phyloP scores from a whole-genome alignment of 2,888 invertebrate species.

The Eilema depressum region DNA sequence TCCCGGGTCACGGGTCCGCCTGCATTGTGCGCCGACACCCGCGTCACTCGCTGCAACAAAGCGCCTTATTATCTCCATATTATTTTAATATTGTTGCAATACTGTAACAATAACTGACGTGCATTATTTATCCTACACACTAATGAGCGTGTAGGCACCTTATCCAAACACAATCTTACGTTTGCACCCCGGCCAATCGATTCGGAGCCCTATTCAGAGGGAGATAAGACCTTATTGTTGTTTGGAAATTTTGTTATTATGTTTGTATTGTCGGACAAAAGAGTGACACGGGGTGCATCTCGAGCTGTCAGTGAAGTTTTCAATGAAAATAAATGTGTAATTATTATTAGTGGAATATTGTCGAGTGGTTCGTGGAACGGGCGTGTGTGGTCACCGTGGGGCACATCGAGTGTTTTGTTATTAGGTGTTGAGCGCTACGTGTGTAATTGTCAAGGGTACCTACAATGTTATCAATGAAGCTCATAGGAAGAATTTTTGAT shows the following conservation, averaged over 20 bases:
- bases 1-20: slow-evolving; percentile 18
- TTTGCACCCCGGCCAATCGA: slow-evolving; percentile 38
- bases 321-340: slow-evolving; percentile 83
- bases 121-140: slow-evolving; percentile 77
- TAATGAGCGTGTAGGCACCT: slow-evolving; percentile 84
- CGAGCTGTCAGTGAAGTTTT: slow-evolving; percentile 77
- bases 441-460: slow-evolving; percentile 25
- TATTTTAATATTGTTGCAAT: slow-evolving; percentile 85
- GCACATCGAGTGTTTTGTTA: slow-evolving; percentile 65
- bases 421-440: slow-evolving; percentile 63
- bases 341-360: slow-evolving; percentile 75
- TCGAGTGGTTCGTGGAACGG: slow-evolving; percentile 70
- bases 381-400: slow-evolving; percentile 66
- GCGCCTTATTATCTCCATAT: slow-evolving; percentile 79
- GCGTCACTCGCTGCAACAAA: slow-evolving; percentile 59
- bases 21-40: slow-evolving; percentile 32
- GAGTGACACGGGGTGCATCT: slow-evolving; percentile 82
- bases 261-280: slow-evolving; percentile 64
- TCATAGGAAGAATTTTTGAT: slow-evolving; percentile 8
- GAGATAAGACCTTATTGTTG: slow-evolving; percentile 23
- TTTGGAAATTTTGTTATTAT: slow-evolving; percentile 32
- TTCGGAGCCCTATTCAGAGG: slow-evolving; percentile 50
- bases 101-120: slow-evolving; percentile 71
- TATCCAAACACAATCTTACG: slow-evolving; percentile 58
- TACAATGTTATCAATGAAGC: slow-evolving; percentile 21